phyloP scores from a whole-genome alignment of 2,888 invertebrate species.

The Linnaemya vulpina region DNA sequence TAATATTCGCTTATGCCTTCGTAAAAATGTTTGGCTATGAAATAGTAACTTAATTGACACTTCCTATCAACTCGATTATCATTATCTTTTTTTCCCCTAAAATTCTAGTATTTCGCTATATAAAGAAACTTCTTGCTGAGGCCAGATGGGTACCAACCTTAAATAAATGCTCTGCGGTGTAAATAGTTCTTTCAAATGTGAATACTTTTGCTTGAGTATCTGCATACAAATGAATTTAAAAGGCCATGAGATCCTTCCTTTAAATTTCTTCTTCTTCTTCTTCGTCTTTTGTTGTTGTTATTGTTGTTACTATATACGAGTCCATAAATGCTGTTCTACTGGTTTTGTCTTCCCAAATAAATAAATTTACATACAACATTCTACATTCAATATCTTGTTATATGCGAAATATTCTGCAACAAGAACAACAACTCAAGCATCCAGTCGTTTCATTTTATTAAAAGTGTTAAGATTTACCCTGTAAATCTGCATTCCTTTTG shows the following conservation, averaged over 20 bases:
- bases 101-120: too few species aligned
- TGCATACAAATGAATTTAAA: slow-evolving; percentile 41
- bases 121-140: too few species aligned
- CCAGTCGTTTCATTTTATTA: slow-evolving; percentile 36
- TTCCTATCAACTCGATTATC: too few species aligned
- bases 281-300: neutral
- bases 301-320: neutral
- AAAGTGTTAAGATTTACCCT: slow-evolving; percentile 71
- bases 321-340: slow-evolving; percentile 63
- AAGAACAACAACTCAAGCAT: slow-evolving; percentile 13
- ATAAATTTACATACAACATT: slow-evolving; percentile 68
- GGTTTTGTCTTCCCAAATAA: slow-evolving; percentile 63
- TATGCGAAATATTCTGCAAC: slow-evolving; percentile 32
- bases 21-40: too few species aligned
- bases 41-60: too few species aligned
- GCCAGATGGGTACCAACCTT: neutral
- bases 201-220: neutral
- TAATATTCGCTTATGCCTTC: too few species aligned
- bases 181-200: slow-evolving; percentile 24
- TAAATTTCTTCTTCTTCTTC: slow-evolving; percentile 5
- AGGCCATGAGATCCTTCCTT: slow-evolving; percentile 60
- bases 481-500: slow-evolving; percentile 70
- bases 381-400: slow-evolving; percentile 30
- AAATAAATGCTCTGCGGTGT: slow-evolving; percentile 22
- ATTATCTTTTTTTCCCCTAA: neutral